Evolutionary conservation across 2,797 vertebrate genomes (phyloP), one percentile per base, ranked within the genome.

Genomic region (Pseudotriccus pelzelni): DNA sequence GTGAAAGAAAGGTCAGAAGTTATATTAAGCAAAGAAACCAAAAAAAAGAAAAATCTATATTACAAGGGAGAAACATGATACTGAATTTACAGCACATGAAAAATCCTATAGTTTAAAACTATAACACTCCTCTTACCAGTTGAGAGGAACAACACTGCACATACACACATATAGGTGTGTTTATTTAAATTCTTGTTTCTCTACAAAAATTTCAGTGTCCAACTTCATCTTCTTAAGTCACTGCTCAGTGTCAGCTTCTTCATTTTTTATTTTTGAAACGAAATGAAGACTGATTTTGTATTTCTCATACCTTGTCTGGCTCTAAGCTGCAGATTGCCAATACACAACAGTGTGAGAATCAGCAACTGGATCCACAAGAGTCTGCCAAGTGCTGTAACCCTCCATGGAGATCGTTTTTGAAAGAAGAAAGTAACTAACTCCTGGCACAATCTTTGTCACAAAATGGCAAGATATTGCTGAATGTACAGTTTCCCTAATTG

Each of bases 91-190:
- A 93, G 30, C 32, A 70, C 62, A 17, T 39, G n/a, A 73, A 20
- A 84, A 83, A 59, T 37, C 8, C 19, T 44, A 10, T 0, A 4
- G 14, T 15, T 55, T 22, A 9, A 83, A 43, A 55, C 39, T 46
- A 0, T 7, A 46, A 55, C 20, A 18, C 7, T 47, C 67, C 53
- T 62, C 25, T 56, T 58, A 89, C 91, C 14, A 89, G 34, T 0
- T 37, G 43, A 69, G 9, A 84, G 24, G 32, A 88, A 84, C 3
- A 23, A 63, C n/a, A 34, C 23, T 41, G 9, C 13, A 36, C 0
- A 1, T 17, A 1, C 8, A 67, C 12, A 46, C 5, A 30, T 11
- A 43, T 2, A 25, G 13, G 17, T 8, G 3, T 17, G 3, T 49
- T 49, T 11, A 43, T 27, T n/a, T 37, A 36, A 91, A 60, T 36